These are phyloP conservation scores for Isaurus tuberculatus DNA, from an alignment of 92 coral and sea anemone genomes.

Conservation along the genomic window DNA sequence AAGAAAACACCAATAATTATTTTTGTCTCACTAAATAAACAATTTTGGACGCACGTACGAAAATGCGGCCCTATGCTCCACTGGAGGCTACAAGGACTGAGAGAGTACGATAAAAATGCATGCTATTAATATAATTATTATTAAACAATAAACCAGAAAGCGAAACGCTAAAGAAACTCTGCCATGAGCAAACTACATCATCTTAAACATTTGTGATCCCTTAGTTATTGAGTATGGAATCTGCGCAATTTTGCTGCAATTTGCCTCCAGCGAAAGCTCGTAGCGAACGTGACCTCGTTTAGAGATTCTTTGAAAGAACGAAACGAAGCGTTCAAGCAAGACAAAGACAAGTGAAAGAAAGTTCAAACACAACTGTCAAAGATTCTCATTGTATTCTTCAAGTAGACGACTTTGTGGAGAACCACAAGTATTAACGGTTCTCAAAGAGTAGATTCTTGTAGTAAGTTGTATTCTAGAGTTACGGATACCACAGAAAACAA, in stretches of 20 bases:
- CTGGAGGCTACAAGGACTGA: no score
- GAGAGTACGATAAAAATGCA: not conserved
- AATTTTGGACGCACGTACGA: not conserved
- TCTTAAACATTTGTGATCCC: not conserved
- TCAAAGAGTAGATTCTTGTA: not conserved
- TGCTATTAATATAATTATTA: no score
- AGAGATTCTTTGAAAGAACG: not conserved
- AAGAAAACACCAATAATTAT: not conserved
- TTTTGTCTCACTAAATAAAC: not conserved
- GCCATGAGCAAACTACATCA: not conserved
- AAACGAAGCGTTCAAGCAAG: not conserved
- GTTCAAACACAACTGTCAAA: not conserved
- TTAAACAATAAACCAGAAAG: not conserved
- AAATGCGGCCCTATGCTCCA: no score
- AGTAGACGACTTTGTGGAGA: not conserved
- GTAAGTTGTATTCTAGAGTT: not conserved
- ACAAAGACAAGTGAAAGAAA: not conserved
- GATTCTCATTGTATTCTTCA: not conserved
- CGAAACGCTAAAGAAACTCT: not conserved
- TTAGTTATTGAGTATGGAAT: not conserved
- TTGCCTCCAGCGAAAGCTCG: not conserved
- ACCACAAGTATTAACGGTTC: constrained; percentile 13
- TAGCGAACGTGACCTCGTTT: not conserved
- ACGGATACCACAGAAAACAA: not conserved
- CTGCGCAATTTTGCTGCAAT: not conserved